Evolutionary conservation across 2,113 vertebrate genomes (phyloP).

Genomic region (Ciconia stormi): DNA sequence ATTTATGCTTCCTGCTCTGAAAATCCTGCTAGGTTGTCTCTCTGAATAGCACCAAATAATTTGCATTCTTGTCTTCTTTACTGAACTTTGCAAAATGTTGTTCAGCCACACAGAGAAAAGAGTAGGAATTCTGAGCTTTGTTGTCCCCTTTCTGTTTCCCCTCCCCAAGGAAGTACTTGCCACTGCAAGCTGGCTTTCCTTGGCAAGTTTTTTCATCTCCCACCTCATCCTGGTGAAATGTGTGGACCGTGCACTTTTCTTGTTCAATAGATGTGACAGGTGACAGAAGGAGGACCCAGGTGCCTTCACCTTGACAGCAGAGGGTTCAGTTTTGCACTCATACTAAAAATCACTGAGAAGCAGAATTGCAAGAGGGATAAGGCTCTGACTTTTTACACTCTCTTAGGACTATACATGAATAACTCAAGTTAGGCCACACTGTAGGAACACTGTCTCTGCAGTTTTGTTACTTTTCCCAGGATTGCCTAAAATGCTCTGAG

Average conservation of each 20-base stretch:
- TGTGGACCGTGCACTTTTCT: neutral
- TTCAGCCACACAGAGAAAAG: neutral
- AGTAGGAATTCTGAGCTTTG: neutral
- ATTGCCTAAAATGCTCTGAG: neutral
- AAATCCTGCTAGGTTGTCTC: neutral
- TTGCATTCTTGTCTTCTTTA: neutral
- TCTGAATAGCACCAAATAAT: neutral
- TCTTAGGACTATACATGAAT: neutral
- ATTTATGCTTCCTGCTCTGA: neutral
- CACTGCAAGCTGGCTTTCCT: neutral
- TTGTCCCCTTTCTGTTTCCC: neutral
- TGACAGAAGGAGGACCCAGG: neutral
- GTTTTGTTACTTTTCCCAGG: neutral
- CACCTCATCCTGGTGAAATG: neutral
- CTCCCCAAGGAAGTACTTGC: neutral
- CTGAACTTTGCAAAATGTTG: neutral
- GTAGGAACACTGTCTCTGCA: neutral
- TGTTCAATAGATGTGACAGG: neutral
- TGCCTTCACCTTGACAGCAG: neutral
- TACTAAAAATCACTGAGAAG: neutral
- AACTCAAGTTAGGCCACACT: neutral
- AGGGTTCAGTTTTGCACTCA: neutral
- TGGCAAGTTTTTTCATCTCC: neutral
- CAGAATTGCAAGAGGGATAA: neutral
- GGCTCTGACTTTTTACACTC: neutral